These are phyloP conservation scores for Potorous gilbertii DNA, from an alignment of 2,797 vertebrate genomes.

Conservation along the genomic window DNA sequence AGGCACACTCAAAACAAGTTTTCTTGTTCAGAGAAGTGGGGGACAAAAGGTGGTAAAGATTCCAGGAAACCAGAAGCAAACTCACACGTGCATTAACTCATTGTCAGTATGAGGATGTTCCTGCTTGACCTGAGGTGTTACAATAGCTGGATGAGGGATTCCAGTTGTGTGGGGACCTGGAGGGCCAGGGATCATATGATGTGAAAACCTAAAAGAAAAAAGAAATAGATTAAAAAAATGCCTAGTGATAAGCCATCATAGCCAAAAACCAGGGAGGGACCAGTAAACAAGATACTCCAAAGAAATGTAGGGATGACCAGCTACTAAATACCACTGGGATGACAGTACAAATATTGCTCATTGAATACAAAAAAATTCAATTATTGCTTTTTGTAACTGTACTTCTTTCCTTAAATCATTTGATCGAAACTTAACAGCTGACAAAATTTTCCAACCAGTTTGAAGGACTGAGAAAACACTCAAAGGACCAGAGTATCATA, in stretches of 20 bases:
- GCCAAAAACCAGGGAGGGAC: background rate
- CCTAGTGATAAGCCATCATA: slow-evolving; percentile 24
- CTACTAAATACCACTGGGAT: background rate
- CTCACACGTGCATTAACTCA: slow-evolving; percentile 99
- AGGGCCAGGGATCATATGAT: slow-evolving; percentile 99
- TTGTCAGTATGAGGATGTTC: slow-evolving; percentile 94
- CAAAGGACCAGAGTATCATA: background rate
- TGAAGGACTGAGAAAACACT: background rate
- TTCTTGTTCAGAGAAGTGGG: background rate
- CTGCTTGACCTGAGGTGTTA: slow-evolving; percentile 99
- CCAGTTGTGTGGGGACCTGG: slow-evolving; percentile 97
- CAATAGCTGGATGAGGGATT: slow-evolving; percentile 99
- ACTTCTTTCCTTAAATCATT: slow-evolving; percentile 39
- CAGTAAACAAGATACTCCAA: background rate
- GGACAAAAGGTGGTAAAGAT: background rate
- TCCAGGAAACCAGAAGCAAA: slow-evolving; percentile 63
- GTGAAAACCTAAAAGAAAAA: slow-evolving; percentile 92
- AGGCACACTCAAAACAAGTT: background rate
- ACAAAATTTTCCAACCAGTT: slow-evolving; percentile 46
- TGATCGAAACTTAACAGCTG: background rate
- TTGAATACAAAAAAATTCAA: background rate
- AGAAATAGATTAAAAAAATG: slow-evolving; percentile 58
- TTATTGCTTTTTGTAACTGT: background rate
- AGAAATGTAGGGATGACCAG: background rate
- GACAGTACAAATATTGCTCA: background rate